A percentile compares a stretch with the other conserved stretches of the same genome.
phyloP scores from a whole-genome alignment of 1,140 invertebrate genomes.

The Scaptomyza hsui region DNA sequence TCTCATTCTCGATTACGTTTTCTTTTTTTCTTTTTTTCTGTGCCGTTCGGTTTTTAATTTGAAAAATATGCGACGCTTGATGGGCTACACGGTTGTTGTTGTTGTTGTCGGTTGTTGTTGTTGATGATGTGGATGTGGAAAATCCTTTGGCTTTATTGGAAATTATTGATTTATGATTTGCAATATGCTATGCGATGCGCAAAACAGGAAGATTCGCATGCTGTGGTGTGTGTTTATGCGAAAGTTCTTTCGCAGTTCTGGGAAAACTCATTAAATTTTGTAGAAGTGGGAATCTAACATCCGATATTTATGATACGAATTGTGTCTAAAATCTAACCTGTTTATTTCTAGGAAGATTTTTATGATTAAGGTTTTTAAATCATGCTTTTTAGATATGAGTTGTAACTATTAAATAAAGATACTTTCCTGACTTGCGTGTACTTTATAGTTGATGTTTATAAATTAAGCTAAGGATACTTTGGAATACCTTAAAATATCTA shows the following conservation, averaged over 20 bases:
- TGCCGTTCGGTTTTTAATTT: conserved; percentile 61
- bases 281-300: no score
- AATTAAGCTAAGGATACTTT: no score
- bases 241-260: not conserved
- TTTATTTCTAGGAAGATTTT: no score
- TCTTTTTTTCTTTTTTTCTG: conserved; percentile 8
- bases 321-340: no score
- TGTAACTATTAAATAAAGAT: no score
- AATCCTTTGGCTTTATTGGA: conserved; percentile 54
- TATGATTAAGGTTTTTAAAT: no score
- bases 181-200: conserved; percentile 21
- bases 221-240: not conserved
- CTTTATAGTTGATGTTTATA: no score
- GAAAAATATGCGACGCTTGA: conserved; percentile 69
- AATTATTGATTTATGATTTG: conserved; percentile 76
- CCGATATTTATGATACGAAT: no score
- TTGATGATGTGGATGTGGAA: conserved; percentile 32
- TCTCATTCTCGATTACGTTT: not conserved
- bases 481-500: not conserved
- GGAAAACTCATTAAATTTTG: not conserved
- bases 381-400: no score
- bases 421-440: no score
- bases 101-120: conserved; percentile 3
- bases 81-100: conserved; percentile 25
- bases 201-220: not conserved